Percentiles rank a stretch among this genome's conserved stretches.
These are phyloP conservation scores for Hymenopus coronatus DNA, from an alignment of 2,888 invertebrate genomes.

Conservation along the genomic window DNA sequence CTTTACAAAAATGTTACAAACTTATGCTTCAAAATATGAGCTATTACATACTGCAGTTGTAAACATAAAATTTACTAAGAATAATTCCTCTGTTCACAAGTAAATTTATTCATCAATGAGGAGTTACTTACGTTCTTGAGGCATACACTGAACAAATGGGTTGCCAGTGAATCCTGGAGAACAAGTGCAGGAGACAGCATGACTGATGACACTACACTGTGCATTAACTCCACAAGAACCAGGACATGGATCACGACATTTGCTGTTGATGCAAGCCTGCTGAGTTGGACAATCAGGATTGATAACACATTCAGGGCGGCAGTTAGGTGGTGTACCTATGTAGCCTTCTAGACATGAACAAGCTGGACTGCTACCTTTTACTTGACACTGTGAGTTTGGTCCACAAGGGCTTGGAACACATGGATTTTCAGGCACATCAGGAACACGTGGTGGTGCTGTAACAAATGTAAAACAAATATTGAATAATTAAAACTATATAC, in stretches of 20 bases:
- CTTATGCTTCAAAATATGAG: too few relatives aligned
- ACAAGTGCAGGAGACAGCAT: conserved; percentile 80
- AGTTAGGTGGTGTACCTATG: conserved; percentile 75
- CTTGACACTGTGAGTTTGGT: conserved; percentile 71
- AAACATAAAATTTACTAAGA: not conserved
- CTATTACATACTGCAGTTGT: too few relatives aligned
- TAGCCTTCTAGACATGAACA: conserved; percentile 77
- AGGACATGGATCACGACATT: conserved; percentile 78
- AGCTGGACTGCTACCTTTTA: conserved; percentile 62
- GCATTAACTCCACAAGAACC: conserved; percentile 78
- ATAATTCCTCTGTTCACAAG: not conserved
- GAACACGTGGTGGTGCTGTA: conserved; percentile 42
- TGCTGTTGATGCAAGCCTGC: conserved; percentile 75
- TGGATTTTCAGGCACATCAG: conserved; percentile 51
- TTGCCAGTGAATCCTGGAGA: conserved; percentile 73
- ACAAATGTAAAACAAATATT: not conserved
- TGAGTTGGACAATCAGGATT: conserved; percentile 76
- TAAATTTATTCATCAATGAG: not conserved
- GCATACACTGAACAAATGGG: conserved; percentile 75
- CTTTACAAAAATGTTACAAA: too few relatives aligned
- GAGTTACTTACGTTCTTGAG: conserved; percentile 51
- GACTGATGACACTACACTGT: conserved; percentile 74
- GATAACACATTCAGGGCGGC: conserved; percentile 78
- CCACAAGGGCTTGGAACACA: conserved; percentile 81
- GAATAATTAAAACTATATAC: too few relatives aligned